Percentiles rank a stretch among this genome's conserved stretches.
Conservation (phyloP, 2,888 invertebrate species). For the Cabera pusaria region DNA sequence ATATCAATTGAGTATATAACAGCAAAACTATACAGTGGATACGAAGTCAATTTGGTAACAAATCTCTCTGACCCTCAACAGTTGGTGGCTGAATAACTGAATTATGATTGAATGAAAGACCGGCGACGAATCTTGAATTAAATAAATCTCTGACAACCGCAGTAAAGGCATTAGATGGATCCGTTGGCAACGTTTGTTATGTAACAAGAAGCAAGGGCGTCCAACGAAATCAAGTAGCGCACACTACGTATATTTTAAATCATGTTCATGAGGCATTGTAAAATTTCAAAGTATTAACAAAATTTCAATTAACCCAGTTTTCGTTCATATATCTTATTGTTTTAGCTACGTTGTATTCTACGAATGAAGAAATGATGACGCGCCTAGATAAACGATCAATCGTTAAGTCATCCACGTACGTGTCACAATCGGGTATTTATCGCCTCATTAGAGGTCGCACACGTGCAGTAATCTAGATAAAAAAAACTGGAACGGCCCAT, state of each 20-base stretch:
- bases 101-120: conserved; percentile 17
- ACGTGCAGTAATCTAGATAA: conserved; percentile 4
- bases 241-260: conserved; percentile 8
- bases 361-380: not conserved
- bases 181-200: not conserved
- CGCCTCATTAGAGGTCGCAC: not conserved
- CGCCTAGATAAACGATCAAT: conserved; percentile 1
- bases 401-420: conserved; percentile 4
- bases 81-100: conserved; percentile 22
- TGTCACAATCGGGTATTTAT: conserved; percentile 1
- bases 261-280: conserved; percentile 10
- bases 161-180: not conserved
- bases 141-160: conserved; percentile 5
- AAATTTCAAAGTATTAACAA: conserved; percentile 8
- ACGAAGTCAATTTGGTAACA: conserved; percentile 18
- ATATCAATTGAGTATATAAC: conserved; percentile 16
- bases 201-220: conserved; percentile 7
- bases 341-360: conserved; percentile 1
- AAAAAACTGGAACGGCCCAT: conserved; percentile 1
- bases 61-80: conserved; percentile 17
- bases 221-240: not conserved
- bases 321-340: conserved; percentile 4
- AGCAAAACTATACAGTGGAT: conserved; percentile 10
- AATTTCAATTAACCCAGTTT: conserved; percentile 14
- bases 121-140: conserved; percentile 13